Evolutionary conservation across 2,113 vertebrate species (phyloP), one percentile per base, ranked within the genome.

Genomic region (Osmerus mordax): DNA sequence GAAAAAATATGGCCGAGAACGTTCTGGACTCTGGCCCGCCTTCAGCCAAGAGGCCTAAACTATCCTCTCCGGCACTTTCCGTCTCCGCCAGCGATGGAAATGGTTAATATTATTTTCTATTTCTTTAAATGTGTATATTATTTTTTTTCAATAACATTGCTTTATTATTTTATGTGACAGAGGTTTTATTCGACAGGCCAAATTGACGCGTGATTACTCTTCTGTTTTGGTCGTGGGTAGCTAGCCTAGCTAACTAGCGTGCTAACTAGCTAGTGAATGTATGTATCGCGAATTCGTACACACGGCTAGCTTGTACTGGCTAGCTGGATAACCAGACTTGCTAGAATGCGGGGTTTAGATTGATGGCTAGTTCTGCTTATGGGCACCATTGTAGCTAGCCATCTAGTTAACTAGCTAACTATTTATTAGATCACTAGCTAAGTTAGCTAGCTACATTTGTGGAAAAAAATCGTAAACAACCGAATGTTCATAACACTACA

Each of bases 1-100:
- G 87, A 88, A 84, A 91, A 97, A 98, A 98, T 96, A 99, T 99
- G 97, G 96, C 96, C 95, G 97, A 99, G 95, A 99, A 99, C 95
- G 94, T 97, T 94, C 94, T 99, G 94, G 97, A 99, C 92, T 93
- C 95, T 92, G 97, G 97, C 95, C 96, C 97, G 95, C 95, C 97
- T 94, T 97, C 95, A 94, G 95, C 97, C 93, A 99, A 99, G 95
- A 95, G 97, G 95, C 97, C 97, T 95, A 99, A 99, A 95, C 95
- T 99, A 87, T 97, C 96, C 72, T 99, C 97, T 91, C 97, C 96
- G 94, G 95, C 97, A 90, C 96, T 98, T 89, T 98, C 96, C 86
- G 96, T 93, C 87, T 96, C 96, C 83, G 90, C 91, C 86, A 98
- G 97, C 93, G 96, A 99, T 87, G 96, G 96, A 94, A 97, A 97